Percentiles rank a stretch among this genome's conserved stretches.
Evolutionary conservation across 2,113 vertebrate genomes (phyloP).

Genomic region (Lutjanus erythropterus): DNA sequence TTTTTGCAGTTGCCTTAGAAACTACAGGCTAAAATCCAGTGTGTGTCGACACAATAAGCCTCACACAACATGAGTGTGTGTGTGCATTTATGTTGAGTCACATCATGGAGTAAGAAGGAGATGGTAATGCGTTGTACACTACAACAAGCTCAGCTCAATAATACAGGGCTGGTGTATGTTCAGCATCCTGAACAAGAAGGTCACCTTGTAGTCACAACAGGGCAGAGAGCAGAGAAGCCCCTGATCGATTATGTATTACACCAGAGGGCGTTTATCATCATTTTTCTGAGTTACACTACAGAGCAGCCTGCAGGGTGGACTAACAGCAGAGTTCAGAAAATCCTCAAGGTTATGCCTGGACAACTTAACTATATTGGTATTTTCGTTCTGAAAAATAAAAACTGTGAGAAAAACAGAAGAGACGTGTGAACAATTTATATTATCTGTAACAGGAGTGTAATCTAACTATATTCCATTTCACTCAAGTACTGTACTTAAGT

Average conservation of each 20-base stretch:
- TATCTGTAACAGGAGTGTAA: not conserved
- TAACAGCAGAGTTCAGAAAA: conserved; percentile 4
- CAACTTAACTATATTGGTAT: not conserved
- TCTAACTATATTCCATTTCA: not conserved
- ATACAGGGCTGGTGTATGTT: conserved; percentile 23
- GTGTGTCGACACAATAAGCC: conserved; percentile 4
- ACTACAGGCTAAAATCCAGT: conserved; percentile 35
- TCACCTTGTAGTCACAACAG: conserved; percentile 67
- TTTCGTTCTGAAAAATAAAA: conserved; percentile 14
- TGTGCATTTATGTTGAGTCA: conserved; percentile 23
- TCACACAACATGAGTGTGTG: not conserved
- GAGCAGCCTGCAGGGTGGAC: not conserved
- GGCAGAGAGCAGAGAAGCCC: conserved; percentile 35
- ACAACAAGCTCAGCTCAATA: conserved; percentile 38
- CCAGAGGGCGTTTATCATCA: conserved; percentile 35
- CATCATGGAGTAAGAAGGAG: conserved; percentile 36
- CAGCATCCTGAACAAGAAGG: conserved; percentile 52
- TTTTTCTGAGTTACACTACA: conserved; percentile 16
- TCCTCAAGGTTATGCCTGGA: conserved; percentile 23
- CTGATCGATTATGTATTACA: conserved; percentile 49
- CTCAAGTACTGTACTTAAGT: not conserved
- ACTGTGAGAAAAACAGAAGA: not conserved
- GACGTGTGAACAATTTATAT: not conserved
- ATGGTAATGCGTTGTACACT: conserved; percentile 37
- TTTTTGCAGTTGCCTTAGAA: conserved; percentile 52